phyloP scores from a whole-genome alignment of 2,113 vertebrate genomes.

The Talpa occidentalis region DNA sequence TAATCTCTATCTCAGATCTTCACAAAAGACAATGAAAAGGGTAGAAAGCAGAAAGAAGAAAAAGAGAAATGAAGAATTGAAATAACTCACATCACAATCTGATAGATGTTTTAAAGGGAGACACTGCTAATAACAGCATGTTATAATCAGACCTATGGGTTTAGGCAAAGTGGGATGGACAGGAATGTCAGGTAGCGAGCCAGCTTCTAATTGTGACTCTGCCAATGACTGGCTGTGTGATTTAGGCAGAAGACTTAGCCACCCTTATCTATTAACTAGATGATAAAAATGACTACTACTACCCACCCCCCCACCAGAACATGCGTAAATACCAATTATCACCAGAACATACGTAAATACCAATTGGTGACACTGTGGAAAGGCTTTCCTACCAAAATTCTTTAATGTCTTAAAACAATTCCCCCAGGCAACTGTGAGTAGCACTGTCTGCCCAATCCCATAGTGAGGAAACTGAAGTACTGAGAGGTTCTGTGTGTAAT shows the following conservation, averaged over 20 bases:
- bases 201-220: not conserved
- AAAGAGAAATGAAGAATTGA: not conserved
- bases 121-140: fast-evolving
- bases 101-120: not conserved
- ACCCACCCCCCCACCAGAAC: not conserved
- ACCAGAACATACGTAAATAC: not conserved
- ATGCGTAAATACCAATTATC: not conserved
- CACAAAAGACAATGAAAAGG: not conserved
- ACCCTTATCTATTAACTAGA: not conserved
- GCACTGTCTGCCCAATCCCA: not conserved
- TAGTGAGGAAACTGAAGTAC: not conserved
- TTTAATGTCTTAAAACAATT: not conserved
- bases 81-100: not conserved
- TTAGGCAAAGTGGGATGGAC: not conserved
- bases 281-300: not conserved
- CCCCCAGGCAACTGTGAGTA: not conserved
- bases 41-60: not conserved
- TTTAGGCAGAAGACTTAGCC: not conserved
- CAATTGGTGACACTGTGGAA: not conserved
- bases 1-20: conserved; percentile 12
- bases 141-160: not conserved
- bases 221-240: not conserved
- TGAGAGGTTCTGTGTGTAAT: not conserved
- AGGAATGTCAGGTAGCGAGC: not conserved
- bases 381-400: not conserved